Percentiles rank a stretch among this genome's conserved stretches.
Evolutionary conservation across 2,797 vertebrate species (phyloP).

Genomic region (Pantherophis alleghaniensis): DNA sequence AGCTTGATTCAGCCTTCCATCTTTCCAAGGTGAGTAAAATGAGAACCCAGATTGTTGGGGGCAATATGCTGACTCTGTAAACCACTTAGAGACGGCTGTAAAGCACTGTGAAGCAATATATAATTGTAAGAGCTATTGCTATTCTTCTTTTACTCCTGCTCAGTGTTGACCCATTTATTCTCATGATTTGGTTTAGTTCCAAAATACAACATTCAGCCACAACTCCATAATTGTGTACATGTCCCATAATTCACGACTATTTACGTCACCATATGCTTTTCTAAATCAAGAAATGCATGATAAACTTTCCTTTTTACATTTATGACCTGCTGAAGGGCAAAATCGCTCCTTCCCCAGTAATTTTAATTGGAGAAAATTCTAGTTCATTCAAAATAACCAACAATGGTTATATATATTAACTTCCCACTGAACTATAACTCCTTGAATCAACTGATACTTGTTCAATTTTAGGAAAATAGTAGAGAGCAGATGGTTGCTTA

Average conservation of each 20-base stretch:
- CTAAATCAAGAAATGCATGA: not conserved
- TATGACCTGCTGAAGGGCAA: not conserved
- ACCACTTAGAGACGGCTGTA: not conserved
- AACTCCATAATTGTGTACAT: not conserved
- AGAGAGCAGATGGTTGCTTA: not conserved
- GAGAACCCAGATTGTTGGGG: not conserved
- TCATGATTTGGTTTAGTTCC: not conserved
- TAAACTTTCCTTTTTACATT: not conserved
- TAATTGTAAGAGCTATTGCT: not conserved
- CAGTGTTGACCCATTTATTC: not conserved
- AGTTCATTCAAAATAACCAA: not conserved
- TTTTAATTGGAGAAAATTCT: not conserved
- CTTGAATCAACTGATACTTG: no score
- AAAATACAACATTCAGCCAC: not conserved
- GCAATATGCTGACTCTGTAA: not conserved
- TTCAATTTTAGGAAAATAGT: not conserved
- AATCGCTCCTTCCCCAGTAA: not conserved
- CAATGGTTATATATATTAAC: not conserved
- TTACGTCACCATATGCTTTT: not conserved
- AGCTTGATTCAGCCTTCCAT: not conserved
- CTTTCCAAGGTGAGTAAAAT: not conserved
- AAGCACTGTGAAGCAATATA: not conserved
- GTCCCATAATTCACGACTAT: not conserved
- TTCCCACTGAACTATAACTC: not conserved
- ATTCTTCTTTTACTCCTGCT: not conserved